Evolutionary conservation across 2,797 vertebrate genomes (phyloP).

Genomic region (Syndactyla subalaris): DNA sequence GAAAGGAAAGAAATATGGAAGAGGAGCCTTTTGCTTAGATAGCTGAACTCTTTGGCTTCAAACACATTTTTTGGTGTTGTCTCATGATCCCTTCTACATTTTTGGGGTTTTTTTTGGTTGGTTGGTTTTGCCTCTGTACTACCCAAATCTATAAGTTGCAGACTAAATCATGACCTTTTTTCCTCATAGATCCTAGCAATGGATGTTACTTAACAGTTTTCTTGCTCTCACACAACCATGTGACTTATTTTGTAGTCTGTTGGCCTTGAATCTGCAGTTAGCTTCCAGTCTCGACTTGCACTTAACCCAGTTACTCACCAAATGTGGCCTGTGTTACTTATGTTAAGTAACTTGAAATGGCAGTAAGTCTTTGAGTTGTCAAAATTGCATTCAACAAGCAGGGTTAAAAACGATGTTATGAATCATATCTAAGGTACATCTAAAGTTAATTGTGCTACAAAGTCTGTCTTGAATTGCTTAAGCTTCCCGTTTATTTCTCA

Average conservation of each 20-base stretch:
- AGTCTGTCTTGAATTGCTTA: background rate
- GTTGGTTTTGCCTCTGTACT: background rate
- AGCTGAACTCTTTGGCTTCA: background rate
- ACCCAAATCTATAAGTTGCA: background rate
- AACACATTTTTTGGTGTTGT: background rate
- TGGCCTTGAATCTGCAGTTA: background rate
- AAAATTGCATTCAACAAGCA: background rate
- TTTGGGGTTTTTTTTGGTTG: background rate
- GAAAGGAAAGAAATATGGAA: background rate
- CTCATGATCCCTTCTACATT: background rate
- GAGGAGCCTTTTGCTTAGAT: background rate
- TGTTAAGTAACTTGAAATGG: background rate
- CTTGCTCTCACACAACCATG: background rate
- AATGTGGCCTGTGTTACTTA: rapidly evolving
- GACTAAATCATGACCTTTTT: background rate
- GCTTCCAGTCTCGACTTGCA: background rate
- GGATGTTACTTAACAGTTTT: background rate
- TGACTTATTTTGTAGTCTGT: background rate
- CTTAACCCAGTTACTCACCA: background rate
- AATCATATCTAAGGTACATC: background rate
- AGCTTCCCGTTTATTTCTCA: background rate
- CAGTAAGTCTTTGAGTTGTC: background rate
- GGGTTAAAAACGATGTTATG: background rate
- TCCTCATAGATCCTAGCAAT: background rate
- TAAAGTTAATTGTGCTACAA: background rate